Percentiles rank a stretch among this genome's conserved stretches.
Evolutionary conservation across 2,113 vertebrate species (phyloP).

Genomic region (Oryzias woworae): DNA sequence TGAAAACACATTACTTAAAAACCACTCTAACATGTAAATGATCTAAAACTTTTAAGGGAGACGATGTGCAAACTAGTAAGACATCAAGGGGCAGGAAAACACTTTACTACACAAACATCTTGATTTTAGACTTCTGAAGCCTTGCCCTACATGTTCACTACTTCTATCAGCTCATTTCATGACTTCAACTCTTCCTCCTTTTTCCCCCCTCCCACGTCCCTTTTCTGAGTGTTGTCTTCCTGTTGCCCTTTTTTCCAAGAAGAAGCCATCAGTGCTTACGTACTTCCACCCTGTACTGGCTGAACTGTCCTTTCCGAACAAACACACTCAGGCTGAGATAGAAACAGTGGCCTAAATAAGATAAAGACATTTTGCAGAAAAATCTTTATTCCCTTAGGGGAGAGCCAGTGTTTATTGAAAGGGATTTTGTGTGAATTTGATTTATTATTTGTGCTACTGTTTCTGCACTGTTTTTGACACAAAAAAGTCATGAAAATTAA

Average conservation of each 20-base stretch:
- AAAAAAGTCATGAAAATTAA: neutral
- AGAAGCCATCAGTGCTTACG: conserved; percentile 54
- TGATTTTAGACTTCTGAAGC: conserved; percentile 8
- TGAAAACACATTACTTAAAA: too few species aligned
- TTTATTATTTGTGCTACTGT: conserved; percentile 19
- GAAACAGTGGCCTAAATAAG: conserved; percentile 29
- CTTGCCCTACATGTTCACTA: conserved; percentile 2
- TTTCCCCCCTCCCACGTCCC: conserved; percentile 22
- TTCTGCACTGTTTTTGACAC: neutral
- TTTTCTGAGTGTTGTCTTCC: conserved; percentile 62
- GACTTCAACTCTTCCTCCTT: conserved; percentile 16
- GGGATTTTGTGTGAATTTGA: conserved; percentile 3
- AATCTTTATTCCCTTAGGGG: neutral
- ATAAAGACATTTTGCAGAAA: conserved; percentile 30
- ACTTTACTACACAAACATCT: neutral
- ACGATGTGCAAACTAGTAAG: neutral
- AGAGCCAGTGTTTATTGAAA: conserved; percentile 18
- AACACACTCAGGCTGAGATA: conserved; percentile 42
- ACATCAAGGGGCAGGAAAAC: neutral
- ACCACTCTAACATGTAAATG: too few species aligned
- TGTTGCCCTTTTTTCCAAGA: conserved; percentile 61
- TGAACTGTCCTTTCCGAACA: conserved; percentile 52
- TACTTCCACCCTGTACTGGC: conserved; percentile 58
- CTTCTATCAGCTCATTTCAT: neutral
- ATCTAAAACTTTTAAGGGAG: too few species aligned